phyloP scores from a whole-genome alignment of 92 coral and sea anemone species.

The Scolanthus callimorphus region DNA sequence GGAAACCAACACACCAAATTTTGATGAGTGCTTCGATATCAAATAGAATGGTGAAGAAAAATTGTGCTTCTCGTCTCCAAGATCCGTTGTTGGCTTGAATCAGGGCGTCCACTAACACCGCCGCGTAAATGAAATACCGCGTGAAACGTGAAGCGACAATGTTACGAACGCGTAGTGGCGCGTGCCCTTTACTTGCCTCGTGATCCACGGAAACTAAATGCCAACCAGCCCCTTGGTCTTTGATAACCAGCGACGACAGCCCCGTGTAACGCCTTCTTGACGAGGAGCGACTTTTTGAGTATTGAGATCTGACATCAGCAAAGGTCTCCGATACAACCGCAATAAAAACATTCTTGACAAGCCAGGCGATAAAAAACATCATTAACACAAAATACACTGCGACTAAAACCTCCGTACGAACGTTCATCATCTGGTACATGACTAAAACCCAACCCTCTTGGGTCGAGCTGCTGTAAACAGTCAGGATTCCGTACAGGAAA shows the following conservation, averaged over 20 bases:
- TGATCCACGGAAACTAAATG: conserved; percentile 91
- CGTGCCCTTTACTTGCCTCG: conserved; percentile 93
- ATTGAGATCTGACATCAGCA: conserved; percentile 93
- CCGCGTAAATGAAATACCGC: conserved; percentile 52
- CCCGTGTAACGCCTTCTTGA: conserved; percentile 84
- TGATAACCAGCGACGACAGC: conserved; percentile 87
- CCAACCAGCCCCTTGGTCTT: conserved; percentile 96
- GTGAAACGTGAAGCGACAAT: conserved; percentile 69
- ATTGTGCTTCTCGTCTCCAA: conserved; percentile 58
- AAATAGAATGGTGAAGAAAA: conserved; percentile 82
- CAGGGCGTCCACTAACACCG: conserved; percentile 74
- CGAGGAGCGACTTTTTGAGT: conserved; percentile 76
- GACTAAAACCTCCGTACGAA: conserved; percentile 57
- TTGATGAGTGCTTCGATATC: conserved; percentile 88
- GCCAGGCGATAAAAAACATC: conserved; percentile 93
- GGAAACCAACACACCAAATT: conserved; percentile 90
- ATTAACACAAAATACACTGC: conserved; percentile 79
- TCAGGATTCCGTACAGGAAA: conserved; percentile 65
- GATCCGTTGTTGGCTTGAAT: conserved; percentile 56
- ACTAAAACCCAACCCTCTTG: conserved; percentile 99
- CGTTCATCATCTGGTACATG: conserved; percentile 94
- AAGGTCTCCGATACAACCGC: conserved; percentile 98
- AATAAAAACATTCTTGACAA: conserved; percentile 97
- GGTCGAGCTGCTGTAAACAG: conserved; percentile 92
- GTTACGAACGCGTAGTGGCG: conserved; percentile 72